These are phyloP conservation scores for Sinohyriopsis cumingii DNA, from an alignment of 2,888 invertebrate species.

Conservation along the genomic window DNA sequence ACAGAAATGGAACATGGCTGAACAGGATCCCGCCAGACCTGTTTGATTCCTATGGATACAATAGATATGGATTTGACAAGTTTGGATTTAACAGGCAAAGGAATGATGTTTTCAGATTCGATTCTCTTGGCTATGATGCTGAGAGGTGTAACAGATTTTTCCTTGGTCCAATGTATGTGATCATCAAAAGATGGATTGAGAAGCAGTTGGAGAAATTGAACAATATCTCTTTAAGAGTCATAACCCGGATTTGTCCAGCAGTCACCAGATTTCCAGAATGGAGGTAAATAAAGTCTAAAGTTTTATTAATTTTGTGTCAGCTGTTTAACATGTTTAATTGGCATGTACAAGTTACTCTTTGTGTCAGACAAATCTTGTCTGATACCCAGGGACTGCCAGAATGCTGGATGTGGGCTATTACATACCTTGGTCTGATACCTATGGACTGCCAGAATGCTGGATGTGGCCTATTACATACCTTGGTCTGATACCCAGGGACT, in stretches of 20 bases:
- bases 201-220: constrained; percentile 47
- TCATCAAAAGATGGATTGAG: constrained; percentile 59
- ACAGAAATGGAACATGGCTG: constrained; percentile 49
- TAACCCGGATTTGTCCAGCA: constrained; percentile 56
- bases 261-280: constrained; percentile 47
- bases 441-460: too few relatives aligned
- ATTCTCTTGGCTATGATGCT: constrained; percentile 58
- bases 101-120: constrained; percentile 67
- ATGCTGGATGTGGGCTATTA: too few relatives aligned
- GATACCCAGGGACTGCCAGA: too few relatives aligned
- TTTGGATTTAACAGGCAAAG: constrained; percentile 65
- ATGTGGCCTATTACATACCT: too few relatives aligned
- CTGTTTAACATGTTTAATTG: too few relatives aligned
- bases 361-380: too few relatives aligned
- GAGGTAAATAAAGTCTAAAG: constrained; percentile 22
- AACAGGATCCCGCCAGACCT: constrained; percentile 20
- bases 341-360: too few relatives aligned
- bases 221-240: constrained; percentile 41
- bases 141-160: constrained; percentile 61
- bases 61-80: constrained; percentile 58
- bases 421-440: too few relatives aligned
- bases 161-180: constrained; percentile 64
- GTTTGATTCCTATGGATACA: constrained; percentile 60
- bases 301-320: too few relatives aligned
- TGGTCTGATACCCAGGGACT: too few relatives aligned